A percentile compares a stretch with the other conserved stretches of the same genome.
Conservation (phyloP, 1,140 invertebrate species). For the Goniozus legneri region DNA sequence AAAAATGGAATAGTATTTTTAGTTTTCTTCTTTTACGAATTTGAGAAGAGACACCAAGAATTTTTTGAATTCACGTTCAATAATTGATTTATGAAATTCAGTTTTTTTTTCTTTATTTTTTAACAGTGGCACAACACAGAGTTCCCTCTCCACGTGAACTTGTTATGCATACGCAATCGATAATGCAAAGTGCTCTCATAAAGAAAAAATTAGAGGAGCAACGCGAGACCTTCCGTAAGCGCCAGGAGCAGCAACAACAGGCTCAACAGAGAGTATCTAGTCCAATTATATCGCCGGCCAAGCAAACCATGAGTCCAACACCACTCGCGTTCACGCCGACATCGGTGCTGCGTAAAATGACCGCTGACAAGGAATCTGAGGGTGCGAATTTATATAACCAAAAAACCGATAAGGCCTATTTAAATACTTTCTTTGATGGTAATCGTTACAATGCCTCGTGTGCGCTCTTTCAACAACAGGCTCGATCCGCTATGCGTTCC, state of each 20-base stretch:
- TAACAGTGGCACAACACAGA: conserved; percentile 62
- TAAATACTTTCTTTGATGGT: too few relatives aligned
- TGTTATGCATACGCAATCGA: conserved; percentile 76
- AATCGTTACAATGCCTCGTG: too few relatives aligned
- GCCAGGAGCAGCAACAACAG: conserved; percentile 63
- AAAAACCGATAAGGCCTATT: too few relatives aligned
- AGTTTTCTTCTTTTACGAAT: too few relatives aligned
- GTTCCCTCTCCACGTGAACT: conserved; percentile 80
- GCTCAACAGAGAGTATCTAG: conserved; percentile 42
- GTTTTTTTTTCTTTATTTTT: conserved; percentile 15
- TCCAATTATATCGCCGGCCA: conserved; percentile 46
- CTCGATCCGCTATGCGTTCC: too few relatives aligned
- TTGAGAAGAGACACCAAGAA: too few relatives aligned
- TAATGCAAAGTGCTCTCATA: conserved; percentile 78
- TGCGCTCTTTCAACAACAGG: too few relatives aligned
- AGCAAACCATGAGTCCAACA: conserved; percentile 56
- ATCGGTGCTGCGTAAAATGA: conserved; percentile 88
- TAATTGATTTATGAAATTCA: conserved; percentile 3
- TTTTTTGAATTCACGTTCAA: too few relatives aligned
- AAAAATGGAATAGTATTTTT: too few relatives aligned
- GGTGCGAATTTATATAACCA: too few relatives aligned
- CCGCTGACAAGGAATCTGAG: conserved; percentile 77
- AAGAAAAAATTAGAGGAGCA: conserved; percentile 86
- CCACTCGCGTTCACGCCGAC: conserved; percentile 85
- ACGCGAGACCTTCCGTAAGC: conserved; percentile 73